A percentile compares a stretch with the other conserved stretches of the same genome.
Conservation (phyloP, 2,888 invertebrate genomes). For the Entomobrya proxima region DNA sequence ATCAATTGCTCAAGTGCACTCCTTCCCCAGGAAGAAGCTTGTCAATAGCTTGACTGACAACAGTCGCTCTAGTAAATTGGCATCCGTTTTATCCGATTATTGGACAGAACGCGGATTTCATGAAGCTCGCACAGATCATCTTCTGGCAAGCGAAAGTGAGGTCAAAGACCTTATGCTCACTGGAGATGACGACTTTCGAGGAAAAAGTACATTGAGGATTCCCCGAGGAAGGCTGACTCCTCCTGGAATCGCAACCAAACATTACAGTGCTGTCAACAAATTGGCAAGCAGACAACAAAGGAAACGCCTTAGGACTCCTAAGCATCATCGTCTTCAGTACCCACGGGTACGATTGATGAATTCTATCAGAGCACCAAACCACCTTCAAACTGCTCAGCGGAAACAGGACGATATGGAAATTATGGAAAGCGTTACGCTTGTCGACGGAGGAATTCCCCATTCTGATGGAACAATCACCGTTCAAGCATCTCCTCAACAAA, state of each 20-base stretch:
- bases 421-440: constrained; percentile 50
- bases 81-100: constrained; percentile 31
- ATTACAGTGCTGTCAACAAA: neutral
- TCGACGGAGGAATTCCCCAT: constrained; percentile 47
- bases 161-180: constrained; percentile 16
- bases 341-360: neutral
- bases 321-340: neutral
- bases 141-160: constrained; percentile 42
- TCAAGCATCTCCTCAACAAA: neutral
- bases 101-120: constrained; percentile 52
- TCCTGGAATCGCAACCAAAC: neutral
- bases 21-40: constrained; percentile 20
- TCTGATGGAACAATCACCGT: constrained; percentile 13
- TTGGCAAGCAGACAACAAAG: neutral
- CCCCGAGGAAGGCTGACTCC: constrained; percentile 35
- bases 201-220: constrained; percentile 11
- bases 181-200: constrained; percentile 30
- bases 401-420: constrained; percentile 57
- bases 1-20: neutral
- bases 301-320: neutral
- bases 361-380: neutral
- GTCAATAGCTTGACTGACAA: neutral
- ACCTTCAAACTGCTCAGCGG: neutral
- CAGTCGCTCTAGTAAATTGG: neutral
- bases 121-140: constrained; percentile 36